phyloP scores from a whole-genome alignment of 2,113 vertebrate species.

The Erpornis zantholeuca region DNA sequence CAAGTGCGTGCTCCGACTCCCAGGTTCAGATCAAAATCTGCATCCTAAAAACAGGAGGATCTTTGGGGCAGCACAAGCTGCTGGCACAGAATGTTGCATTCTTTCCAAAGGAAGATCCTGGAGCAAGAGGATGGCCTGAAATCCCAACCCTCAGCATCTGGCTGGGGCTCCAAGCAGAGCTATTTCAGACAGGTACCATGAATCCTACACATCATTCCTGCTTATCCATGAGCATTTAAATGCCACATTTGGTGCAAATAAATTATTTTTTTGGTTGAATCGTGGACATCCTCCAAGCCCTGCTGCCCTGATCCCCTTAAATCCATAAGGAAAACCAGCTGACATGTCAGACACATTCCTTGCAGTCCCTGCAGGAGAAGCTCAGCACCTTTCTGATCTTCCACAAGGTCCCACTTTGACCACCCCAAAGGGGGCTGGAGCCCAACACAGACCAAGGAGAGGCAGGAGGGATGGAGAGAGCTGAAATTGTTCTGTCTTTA shows the following conservation, averaged over 20 bases:
- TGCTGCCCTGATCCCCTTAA: background rate
- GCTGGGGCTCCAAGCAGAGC: background rate
- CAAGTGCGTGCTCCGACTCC: background rate
- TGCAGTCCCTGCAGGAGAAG: background rate
- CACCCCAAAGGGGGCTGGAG: background rate
- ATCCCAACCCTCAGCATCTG: background rate
- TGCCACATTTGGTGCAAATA: background rate
- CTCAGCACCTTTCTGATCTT: background rate
- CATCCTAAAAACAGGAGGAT: background rate
- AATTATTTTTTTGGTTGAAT: background rate
- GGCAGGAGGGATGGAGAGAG: background rate
- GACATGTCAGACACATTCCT: background rate
- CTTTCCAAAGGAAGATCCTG: constrained; percentile 44
- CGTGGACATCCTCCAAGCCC: background rate
- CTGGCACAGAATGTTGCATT: background rate
- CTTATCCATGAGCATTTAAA: background rate
- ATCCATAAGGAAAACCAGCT: background rate
- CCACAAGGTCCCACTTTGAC: background rate
- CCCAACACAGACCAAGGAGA: accelerated
- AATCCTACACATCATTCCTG: background rate
- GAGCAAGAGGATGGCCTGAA: background rate
- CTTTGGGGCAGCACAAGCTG: background rate
- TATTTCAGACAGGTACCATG: background rate
- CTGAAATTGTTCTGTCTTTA: accelerated
- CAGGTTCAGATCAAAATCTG: constrained; percentile 30